Percentiles rank a stretch among this genome's conserved stretches.
These are phyloP conservation scores for Parnassius orleans DNA, from an alignment of 2,888 invertebrate species.

Conservation along the genomic window DNA sequence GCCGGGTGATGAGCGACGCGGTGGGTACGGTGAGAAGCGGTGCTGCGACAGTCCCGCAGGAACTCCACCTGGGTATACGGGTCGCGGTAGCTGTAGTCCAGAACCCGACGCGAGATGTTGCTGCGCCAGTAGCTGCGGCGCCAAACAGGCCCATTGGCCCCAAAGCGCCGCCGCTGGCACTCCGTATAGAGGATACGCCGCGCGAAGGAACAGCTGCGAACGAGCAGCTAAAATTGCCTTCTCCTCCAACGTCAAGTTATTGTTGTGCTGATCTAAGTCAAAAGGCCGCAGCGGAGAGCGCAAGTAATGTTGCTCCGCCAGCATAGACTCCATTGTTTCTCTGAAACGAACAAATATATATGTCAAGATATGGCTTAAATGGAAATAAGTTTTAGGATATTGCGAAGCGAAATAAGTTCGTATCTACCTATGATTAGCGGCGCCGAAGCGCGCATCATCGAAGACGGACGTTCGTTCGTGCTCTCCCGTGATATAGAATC, in stretches of 20 bases:
- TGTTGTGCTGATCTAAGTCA: conserved; percentile 86
- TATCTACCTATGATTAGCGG: conserved; percentile 77
- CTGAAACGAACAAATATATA: conserved; percentile 73
- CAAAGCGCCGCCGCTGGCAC: conserved; percentile 82
- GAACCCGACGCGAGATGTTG: conserved; percentile 82
- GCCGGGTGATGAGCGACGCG: conserved; percentile 71
- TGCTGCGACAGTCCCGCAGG: conserved; percentile 75
- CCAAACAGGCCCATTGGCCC: conserved; percentile 87
- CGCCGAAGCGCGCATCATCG: conserved; percentile 77
- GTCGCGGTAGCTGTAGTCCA: conserved; percentile 72
- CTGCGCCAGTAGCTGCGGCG: conserved; percentile 84
- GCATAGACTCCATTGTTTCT: conserved; percentile 94
- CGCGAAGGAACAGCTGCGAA: conserved; percentile 87
- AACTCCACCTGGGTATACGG: conserved; percentile 69
- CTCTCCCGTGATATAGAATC: conserved; percentile 80
- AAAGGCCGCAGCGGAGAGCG: conserved; percentile 89
- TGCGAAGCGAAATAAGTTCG: conserved; percentile 37
- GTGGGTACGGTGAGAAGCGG: conserved; percentile 82
- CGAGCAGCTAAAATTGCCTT: conserved; percentile 88
- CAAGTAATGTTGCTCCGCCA: conserved; percentile 91
- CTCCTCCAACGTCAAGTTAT: conserved; percentile 87
- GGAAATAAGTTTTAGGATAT: conserved; percentile 18
- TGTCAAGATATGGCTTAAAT: conserved; percentile 29
- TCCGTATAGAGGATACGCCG: conserved; percentile 83
- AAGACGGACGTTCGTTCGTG: conserved; percentile 76